Conservation (phyloP, 2,797 vertebrate species). For the Leucoraja ocellata region DNA sequence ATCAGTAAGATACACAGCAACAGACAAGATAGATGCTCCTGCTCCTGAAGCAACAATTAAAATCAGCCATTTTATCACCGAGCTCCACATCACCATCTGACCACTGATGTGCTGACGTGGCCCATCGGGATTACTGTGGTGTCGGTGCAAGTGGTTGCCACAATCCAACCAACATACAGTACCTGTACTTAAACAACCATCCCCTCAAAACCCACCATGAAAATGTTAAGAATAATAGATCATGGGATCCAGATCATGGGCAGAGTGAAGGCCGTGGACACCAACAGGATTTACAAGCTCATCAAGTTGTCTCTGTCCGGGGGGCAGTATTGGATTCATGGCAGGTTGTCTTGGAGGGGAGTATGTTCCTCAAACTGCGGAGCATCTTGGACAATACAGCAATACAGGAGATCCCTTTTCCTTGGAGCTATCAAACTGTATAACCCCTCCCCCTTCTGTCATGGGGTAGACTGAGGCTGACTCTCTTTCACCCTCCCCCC, state of each 20-base stretch:
- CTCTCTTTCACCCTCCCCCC: no score
- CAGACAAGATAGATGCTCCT: neutral
- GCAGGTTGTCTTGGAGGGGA: no score
- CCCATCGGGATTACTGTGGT: neutral
- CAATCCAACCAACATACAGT: neutral
- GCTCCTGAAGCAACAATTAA: neutral
- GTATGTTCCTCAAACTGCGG: no score
- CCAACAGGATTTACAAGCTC: no score
- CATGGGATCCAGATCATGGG: neutral
- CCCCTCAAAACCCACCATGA: neutral
- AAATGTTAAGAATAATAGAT: neutral
- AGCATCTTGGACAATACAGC: no score
- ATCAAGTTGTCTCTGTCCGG: no score
- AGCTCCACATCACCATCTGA: neutral
- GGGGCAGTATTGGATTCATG: no score
- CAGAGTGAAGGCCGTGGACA: no score
- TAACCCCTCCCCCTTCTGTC: no score
- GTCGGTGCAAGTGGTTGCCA: neutral
- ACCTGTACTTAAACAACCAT: neutral
- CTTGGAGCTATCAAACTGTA: no score
- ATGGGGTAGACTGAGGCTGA: no score
- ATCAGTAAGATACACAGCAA: neutral
- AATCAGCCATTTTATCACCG: neutral
- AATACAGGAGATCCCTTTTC: no score
- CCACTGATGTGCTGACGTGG: neutral